Percentiles rank a stretch among this genome's conserved stretches.
Evolutionary conservation across 2,888 invertebrate genomes (phyloP).

Genomic region (Gisinianus flammeolus): DNA sequence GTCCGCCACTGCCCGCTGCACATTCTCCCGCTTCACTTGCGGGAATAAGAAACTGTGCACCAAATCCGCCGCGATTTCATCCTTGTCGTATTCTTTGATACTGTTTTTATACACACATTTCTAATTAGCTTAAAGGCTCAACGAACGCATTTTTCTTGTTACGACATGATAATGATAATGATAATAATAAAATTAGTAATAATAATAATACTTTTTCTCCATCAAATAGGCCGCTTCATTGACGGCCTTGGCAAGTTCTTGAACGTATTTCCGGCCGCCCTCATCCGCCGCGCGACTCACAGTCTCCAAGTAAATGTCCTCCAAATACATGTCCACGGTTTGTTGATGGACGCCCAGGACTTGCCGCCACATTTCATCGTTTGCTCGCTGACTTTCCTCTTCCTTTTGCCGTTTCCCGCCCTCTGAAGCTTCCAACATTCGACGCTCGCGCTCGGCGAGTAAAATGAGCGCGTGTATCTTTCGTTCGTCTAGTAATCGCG

Average conservation of each 20-base stretch:
- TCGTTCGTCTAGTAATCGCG: slow-evolving; percentile 77
- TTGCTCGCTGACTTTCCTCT: slow-evolving; percentile 72
- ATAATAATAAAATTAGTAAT: background rate
- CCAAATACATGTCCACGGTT: slow-evolving; percentile 70
- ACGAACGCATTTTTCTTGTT: background rate
- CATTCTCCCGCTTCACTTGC: slow-evolving; percentile 58
- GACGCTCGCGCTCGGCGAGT: slow-evolving; percentile 77
- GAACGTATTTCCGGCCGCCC: slow-evolving; percentile 66
- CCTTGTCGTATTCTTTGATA: slow-evolving; percentile 60
- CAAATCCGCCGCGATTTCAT: slow-evolving; percentile 64
- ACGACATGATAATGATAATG: background rate
- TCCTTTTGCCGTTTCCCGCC: slow-evolving; percentile 79
- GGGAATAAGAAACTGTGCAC: slow-evolving; percentile 64
- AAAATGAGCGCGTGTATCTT: slow-evolving; percentile 79
- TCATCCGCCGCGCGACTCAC: slow-evolving; percentile 67
- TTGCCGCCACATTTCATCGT: slow-evolving; percentile 81
- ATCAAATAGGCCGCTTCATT: slow-evolving; percentile 66
- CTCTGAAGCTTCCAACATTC: slow-evolving; percentile 78
- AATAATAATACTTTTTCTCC: slow-evolving; percentile 58
- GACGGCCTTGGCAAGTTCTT: slow-evolving; percentile 66
- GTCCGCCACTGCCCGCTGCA: slow-evolving; percentile 41
- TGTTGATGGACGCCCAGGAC: slow-evolving; percentile 69
- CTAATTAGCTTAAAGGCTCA: background rate
- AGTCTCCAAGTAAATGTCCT: slow-evolving; percentile 69
- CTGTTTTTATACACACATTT: slow-evolving; percentile 23